Conservation (phyloP, 2,113 vertebrate species). For the Malurus alboscapulatus region DNA sequence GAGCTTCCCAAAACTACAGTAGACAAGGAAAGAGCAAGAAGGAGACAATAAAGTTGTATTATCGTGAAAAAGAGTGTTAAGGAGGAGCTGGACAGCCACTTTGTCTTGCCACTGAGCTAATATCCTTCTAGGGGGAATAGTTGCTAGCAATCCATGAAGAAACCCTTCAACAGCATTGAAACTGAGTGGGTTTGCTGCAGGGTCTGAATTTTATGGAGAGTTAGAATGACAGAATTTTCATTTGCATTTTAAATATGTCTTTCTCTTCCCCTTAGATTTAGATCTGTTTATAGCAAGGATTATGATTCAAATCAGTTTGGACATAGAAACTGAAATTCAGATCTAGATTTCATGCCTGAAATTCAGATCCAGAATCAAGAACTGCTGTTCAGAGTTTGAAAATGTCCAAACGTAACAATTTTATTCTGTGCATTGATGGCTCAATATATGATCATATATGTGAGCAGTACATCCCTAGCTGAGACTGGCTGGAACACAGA, state of each 20-base stretch:
- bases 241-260: background rate
- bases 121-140: background rate
- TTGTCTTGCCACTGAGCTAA: background rate
- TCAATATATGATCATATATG: background rate
- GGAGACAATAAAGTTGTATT: background rate
- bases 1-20: background rate
- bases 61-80: background rate
- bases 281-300: background rate
- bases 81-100: background rate
- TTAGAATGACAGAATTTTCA: background rate
- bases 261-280: background rate
- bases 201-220: background rate
- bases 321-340: background rate
- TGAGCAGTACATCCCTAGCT: background rate
- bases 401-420: fast-evolving
- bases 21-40: background rate
- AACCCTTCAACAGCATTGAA: background rate
- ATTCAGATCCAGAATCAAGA: background rate
- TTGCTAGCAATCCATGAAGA: background rate
- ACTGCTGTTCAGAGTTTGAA: background rate
- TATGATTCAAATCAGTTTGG: background rate
- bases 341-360: background rate
- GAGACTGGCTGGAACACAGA: background rate
- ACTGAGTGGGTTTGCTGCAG: background rate
- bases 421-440: background rate